phyloP scores from a whole-genome alignment of 2,797 vertebrate species.

The Telmatherina bonti region DNA sequence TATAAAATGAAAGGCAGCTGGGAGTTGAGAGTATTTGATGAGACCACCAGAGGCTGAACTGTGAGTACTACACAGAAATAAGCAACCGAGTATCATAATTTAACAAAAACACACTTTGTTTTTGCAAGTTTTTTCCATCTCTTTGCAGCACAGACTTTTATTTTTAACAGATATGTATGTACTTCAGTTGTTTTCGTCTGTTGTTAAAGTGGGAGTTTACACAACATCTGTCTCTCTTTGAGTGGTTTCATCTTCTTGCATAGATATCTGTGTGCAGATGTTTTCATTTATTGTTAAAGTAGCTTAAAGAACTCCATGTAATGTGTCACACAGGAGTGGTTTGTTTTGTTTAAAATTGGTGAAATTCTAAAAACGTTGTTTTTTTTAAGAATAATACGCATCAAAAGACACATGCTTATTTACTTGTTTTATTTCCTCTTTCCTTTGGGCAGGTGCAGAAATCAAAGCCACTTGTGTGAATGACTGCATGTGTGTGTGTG shows the following conservation, averaged over 20 bases:
- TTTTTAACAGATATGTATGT: neutral
- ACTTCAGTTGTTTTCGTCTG: neutral
- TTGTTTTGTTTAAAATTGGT: neutral
- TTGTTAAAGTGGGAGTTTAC: neutral
- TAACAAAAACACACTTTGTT: neutral
- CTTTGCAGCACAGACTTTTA: neutral
- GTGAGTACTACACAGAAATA: neutral
- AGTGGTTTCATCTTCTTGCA: neutral
- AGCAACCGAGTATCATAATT: neutral
- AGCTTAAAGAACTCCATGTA: neutral
- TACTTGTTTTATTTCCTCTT: neutral
- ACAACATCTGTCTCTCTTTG: neutral
- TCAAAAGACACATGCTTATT: neutral
- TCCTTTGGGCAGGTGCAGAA: conserved; percentile 22
- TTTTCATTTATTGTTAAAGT: conserved; percentile 13
- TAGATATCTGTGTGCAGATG: conserved; percentile 6
- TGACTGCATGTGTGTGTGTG: neutral
- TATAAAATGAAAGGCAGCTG: conserved; percentile 51
- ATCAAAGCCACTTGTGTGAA: neutral
- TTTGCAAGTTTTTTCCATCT: neutral
- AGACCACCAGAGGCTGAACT: conserved; percentile 21
- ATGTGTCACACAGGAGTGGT: neutral
- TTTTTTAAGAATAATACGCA: neutral
- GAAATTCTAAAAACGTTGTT: neutral
- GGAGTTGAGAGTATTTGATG: neutral